Evolutionary conservation across 2,113 vertebrate genomes (phyloP), one percentile per base, ranked within the genome.

Genomic region (Platichthys flesus): DNA sequence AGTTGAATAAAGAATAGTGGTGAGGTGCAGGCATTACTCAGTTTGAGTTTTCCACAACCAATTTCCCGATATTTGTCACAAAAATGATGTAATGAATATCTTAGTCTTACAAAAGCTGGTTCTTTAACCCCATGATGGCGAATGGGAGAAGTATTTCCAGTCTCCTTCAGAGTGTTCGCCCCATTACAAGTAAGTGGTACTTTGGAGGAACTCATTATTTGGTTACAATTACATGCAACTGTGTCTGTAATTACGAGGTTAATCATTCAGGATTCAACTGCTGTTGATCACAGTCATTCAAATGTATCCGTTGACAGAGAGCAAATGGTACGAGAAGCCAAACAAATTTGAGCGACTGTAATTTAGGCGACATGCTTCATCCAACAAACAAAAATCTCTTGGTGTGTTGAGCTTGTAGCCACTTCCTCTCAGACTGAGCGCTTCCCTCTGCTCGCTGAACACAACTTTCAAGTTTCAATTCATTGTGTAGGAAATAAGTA

Each of bases 401-500:
- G 26, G 47, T 65, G 15, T 40, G 64, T 13, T 42, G 52, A 77
- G 79, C 74, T 28, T 66, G 47, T 6, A 66, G 69, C 79, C 88
- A 88, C 89, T 91, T 92, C 90, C 92, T 81, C 55, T 55, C 15
- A 54, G 42, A 71, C 37, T 14, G 35, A 83, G 57, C 7, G 49
- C 76, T 85, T 86, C 85, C 75, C 76, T 47, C 51, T 20, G 45
- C 74, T 81, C 51, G 61, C 18, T 21, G 62, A 74, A 73, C 71
- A 59, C 52, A 72, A 23, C 37, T 37, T 42, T 67, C 63, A 73
- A 26, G 45, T 78, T 76, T 74, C 63, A 58, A 40, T 72, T 75
- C 64, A 52, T 8, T 28, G n/a, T 51, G 52, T 13, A 37, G 2
- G 16, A 24, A 13, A 18, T 54, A 7, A 26, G 35, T 20, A 20